A percentile compares a stretch with the other conserved stretches of the same genome.
Conservation (phyloP, 2,113 vertebrate species). For the Nycticebus coucang region DNA sequence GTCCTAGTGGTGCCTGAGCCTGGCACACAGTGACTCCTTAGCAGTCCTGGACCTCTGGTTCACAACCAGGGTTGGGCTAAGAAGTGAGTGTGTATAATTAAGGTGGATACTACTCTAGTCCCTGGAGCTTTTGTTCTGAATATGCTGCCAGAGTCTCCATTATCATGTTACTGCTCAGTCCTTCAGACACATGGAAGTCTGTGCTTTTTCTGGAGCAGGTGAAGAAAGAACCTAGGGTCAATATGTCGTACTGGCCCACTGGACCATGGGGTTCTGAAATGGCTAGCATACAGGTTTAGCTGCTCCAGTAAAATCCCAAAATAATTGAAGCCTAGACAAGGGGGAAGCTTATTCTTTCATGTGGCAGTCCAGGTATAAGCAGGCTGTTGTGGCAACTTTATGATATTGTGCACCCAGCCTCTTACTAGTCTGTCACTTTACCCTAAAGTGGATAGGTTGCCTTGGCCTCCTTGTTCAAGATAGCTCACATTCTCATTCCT, state of each 20-base stretch:
- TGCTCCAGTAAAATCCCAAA: background rate
- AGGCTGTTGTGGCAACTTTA: background rate
- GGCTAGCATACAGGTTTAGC: background rate
- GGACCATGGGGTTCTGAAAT: background rate
- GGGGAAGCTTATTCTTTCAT: background rate
- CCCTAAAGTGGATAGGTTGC: background rate
- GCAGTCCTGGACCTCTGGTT: background rate
- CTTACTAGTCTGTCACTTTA: background rate
- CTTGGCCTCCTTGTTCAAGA: background rate
- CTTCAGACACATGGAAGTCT: background rate
- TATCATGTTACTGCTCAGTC: fast-evolving
- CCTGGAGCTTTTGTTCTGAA: background rate
- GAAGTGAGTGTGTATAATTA: background rate
- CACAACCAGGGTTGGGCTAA: background rate
- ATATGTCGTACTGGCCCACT: no score
- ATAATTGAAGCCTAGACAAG: background rate
- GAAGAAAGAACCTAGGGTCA: background rate
- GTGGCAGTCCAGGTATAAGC: background rate
- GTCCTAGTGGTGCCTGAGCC: background rate
- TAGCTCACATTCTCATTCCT: background rate
- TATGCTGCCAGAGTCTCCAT: background rate
- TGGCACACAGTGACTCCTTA: background rate
- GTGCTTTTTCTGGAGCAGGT: background rate
- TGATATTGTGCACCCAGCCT: background rate
- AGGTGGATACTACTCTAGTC: background rate